These are phyloP conservation scores for Aphodius granarius DNA, from an alignment of 2,888 invertebrate genomes.

Conservation along the genomic window DNA sequence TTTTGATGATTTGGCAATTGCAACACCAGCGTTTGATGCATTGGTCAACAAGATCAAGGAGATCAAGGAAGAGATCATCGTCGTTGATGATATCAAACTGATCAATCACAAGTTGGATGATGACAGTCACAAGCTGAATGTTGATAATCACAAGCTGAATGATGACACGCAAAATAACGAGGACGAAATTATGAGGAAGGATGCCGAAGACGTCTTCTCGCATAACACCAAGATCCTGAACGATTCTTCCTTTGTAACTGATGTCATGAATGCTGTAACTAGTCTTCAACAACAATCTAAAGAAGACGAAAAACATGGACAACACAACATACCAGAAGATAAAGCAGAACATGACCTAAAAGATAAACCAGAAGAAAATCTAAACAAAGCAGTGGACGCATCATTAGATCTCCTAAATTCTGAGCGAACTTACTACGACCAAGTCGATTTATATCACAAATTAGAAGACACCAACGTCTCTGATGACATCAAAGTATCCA, in stretches of 20 bases:
- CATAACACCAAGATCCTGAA: slow-evolving; percentile 17
- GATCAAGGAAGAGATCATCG: slow-evolving; percentile 43
- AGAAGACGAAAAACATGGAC: neutral
- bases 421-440: slow-evolving; percentile 38
- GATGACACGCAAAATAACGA: neutral
- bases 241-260: slow-evolving; percentile 22
- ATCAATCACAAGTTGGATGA: neutral
- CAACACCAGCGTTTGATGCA: slow-evolving; percentile 47
- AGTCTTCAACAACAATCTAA: slow-evolving; percentile 5
- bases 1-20: slow-evolving; percentile 38
- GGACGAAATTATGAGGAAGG: neutral
- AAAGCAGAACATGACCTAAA: neutral
- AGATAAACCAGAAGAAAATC: neutral
- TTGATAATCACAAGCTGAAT: neutral
- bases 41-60: slow-evolving; percentile 50
- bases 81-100: slow-evolving; percentile 23
- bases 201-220: neutral
- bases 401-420: slow-evolving; percentile 46
- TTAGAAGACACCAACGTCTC: slow-evolving; percentile 63
- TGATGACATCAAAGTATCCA: slow-evolving; percentile 66
- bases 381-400: slow-evolving; percentile 28
- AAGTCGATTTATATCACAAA: slow-evolving; percentile 35
- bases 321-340: neutral
- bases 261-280: slow-evolving; percentile 18
- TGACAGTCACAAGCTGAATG: neutral